Base-by-base conservation (phyloP, 2,797 vertebrate species). In the Helicolenus hilgendorfi region DNA sequence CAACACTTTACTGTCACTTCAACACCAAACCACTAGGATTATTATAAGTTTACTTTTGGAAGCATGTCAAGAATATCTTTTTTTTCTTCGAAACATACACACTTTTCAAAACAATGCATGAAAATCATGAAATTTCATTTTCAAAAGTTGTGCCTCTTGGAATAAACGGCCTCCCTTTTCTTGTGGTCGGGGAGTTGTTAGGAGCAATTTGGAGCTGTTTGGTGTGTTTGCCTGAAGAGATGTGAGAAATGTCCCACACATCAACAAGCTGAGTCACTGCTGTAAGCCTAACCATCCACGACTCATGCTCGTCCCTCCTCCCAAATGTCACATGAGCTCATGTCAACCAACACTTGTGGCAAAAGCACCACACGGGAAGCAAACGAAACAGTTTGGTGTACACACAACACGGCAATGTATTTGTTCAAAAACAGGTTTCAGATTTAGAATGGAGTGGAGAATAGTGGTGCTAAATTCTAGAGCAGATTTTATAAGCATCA, bases 321-420 rank as follows among this genome's bases (percentile, higher is more conserved):
- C 81, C 85, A 94, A 94, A 94, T 95, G 96, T 92, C 95, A 95
- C 91, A 90, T 89, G 81, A 90, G 81, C 91, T 95, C 81, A 78
- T 77, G 86, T 95, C 93, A 93, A 53, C 63, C 81, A 67, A 73
- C 87, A 90, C 89, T 82, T 71, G 85, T 92, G 81, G 77, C 77
- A 49, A 78, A 75, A 72, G 72, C 72, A 24, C 59, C 8, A 59
- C 63, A 79, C 41, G 20, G 60, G 36, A 80, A 72, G 79, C 72
- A 81, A 88, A 90, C 78, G 59, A 64, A 81, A 83, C 84, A 9
- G 65, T 79, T 76, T 62, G 58, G 27, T 85, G 83, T 64, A 45
- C 29, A 7, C 45, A 78, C 38, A 41, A 77, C 56, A 31, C n/a
- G 31, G 11, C 4, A 6, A 82, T 72, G 1, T 41, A 3, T 85